A percentile compares a stretch with the other conserved stretches of the same genome.
Conservation (phyloP, 2,888 invertebrate genomes). For the Pseudococcus longispinus region DNA sequence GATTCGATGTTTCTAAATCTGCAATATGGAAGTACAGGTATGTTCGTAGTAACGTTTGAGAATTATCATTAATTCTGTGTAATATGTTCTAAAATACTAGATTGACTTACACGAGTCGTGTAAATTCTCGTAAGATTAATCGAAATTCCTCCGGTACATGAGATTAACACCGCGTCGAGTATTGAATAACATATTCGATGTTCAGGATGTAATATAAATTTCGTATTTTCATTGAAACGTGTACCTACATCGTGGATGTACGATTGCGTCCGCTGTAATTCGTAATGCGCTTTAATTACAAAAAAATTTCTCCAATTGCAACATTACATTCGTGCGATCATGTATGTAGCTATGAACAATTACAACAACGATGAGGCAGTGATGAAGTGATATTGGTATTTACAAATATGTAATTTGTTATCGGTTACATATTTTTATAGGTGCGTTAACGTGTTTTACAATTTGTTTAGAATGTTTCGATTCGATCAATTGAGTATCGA, state of each 20-base stretch:
- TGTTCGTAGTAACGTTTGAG: background rate
- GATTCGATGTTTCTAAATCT: background rate
- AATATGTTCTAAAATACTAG: background rate
- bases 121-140: background rate
- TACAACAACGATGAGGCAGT: background rate
- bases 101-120: background rate
- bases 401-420: constrained; percentile 12
- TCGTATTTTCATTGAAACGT: background rate
- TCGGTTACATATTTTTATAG: background rate
- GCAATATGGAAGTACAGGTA: background rate
- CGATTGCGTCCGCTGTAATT: background rate
- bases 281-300: background rate
- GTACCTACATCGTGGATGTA: background rate
- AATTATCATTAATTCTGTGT: background rate
- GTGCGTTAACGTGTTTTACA: background rate
- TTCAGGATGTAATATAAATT: constrained; percentile 1
- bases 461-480: background rate
- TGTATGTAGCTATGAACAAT: background rate
- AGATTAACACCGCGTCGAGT: background rate
- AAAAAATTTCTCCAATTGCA: background rate
- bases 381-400: background rate
- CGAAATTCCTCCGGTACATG: background rate
- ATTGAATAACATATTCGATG: background rate
- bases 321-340: background rate
- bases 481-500: background rate